phyloP scores from a whole-genome alignment of 2,888 invertebrate genomes.

The Drosophila flavopinicola region DNA sequence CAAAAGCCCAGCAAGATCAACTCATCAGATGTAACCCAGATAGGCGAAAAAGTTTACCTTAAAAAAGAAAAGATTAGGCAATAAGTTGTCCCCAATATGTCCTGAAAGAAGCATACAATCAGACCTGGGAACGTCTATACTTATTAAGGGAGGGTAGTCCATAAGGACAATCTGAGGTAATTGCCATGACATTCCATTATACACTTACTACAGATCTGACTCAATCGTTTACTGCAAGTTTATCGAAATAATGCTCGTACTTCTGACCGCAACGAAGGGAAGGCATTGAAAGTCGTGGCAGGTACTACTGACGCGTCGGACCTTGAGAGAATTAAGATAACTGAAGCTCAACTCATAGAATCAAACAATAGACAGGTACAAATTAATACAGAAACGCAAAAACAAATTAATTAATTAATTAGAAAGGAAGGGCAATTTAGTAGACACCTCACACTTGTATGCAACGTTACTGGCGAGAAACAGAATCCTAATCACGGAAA shows the following conservation, averaged over 20 bases:
- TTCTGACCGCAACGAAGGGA: conserved; percentile 9
- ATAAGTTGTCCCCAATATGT: not conserved
- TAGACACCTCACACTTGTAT: not conserved
- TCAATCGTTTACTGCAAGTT: not conserved
- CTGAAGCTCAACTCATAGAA: not conserved
- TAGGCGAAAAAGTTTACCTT: not conserved
- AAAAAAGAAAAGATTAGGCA: not conserved
- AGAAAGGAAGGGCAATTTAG: not conserved
- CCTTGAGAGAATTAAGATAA: not conserved
- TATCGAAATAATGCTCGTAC: conserved; percentile 3
- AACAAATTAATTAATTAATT: not conserved
- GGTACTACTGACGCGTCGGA: too few relatives aligned
- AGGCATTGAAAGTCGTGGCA: not conserved
- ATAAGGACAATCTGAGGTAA: not conserved
- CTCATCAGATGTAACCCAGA: too few relatives aligned
- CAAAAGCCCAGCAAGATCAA: too few relatives aligned
- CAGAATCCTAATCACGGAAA: not conserved
- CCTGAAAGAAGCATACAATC: not conserved
- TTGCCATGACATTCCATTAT: not conserved
- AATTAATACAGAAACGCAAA: not conserved
- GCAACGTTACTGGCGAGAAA: not conserved
- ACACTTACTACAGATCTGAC: not conserved
- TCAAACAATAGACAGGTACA: not conserved
- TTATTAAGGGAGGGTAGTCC: not conserved
- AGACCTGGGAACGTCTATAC: not conserved